Percentiles rank a stretch among this genome's conserved stretches.
These are phyloP conservation scores for Manis pentadactyla DNA, from an alignment of 2,797 vertebrate genomes.

Conservation along the genomic window DNA sequence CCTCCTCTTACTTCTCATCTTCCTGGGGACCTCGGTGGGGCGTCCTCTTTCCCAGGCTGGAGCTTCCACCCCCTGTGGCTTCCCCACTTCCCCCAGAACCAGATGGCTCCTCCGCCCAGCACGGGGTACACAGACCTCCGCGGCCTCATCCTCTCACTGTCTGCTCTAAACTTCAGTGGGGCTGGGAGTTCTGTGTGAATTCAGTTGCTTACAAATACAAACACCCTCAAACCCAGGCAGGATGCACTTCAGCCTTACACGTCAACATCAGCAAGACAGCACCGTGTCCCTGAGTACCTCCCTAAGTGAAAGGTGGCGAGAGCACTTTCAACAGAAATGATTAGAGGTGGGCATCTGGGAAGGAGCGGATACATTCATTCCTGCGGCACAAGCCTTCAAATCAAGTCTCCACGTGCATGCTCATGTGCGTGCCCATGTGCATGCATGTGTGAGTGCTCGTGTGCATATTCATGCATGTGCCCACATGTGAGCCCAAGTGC, in stretches of 20 bases:
- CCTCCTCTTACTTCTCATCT: rapidly evolving
- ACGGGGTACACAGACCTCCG: rapidly evolving
- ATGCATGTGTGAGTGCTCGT: neutral
- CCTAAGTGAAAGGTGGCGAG: neutral
- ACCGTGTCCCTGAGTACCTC: too few species aligned
- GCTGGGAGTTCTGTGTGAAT: too few species aligned
- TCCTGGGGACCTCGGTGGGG: neutral
- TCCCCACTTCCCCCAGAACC: too few species aligned
- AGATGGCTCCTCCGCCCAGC: rapidly evolving
- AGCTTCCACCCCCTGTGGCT: neutral
- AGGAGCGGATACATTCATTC: rapidly evolving
- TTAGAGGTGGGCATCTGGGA: neutral
- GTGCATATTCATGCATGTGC: too few species aligned
- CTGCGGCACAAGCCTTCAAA: too few species aligned
- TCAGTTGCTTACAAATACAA: rapidly evolving
- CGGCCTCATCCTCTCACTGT: neutral
- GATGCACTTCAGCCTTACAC: rapidly evolving
- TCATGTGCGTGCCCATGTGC: neutral
- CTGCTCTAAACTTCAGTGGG: too few species aligned
- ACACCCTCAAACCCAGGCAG: too few species aligned
- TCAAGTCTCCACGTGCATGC: rapidly evolving
- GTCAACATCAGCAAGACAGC: rapidly evolving
- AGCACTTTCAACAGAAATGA: too few species aligned
- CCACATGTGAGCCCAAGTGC: too few species aligned
- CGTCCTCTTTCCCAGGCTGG: rapidly evolving